These are phyloP conservation scores for Stenodema calcarata DNA, from an alignment of 2,888 invertebrate species.

Conservation along the genomic window DNA sequence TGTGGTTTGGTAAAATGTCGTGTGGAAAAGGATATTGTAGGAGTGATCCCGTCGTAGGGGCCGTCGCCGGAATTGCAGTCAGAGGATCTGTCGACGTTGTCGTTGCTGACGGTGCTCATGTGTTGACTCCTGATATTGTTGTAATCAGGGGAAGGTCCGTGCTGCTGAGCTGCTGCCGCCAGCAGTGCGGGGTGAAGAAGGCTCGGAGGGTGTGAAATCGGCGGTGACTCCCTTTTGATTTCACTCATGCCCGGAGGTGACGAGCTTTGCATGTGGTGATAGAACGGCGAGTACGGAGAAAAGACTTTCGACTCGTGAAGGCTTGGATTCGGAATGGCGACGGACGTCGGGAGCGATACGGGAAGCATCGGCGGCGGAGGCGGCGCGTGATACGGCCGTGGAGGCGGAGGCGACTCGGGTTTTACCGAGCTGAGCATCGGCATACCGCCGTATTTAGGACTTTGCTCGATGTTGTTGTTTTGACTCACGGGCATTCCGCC, in stretches of 20 bases:
- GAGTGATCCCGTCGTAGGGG: conserved; percentile 89
- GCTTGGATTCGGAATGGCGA: conserved; percentile 95
- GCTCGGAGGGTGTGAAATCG: conserved; percentile 80
- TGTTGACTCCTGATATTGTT: conserved; percentile 69
- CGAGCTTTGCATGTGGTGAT: conserved; percentile 62
- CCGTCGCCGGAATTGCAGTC: conserved; percentile 92
- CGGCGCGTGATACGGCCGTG: conserved; percentile 74
- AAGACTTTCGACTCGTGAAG: conserved; percentile 93
- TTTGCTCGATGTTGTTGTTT: conserved; percentile 61
- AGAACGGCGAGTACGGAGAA: conserved; percentile 90
- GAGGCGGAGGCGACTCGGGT: conserved; percentile 66
- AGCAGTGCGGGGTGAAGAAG: conserved; percentile 84
- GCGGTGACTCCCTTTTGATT: conserved; percentile 77
- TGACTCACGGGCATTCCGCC: conserved; percentile 66
- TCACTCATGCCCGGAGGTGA: conserved; percentile 72
- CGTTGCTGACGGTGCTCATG: conserved; percentile 69
- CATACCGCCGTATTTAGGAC: conserved; percentile 53
- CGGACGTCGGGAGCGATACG: conserved; percentile 89
- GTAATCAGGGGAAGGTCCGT: conserved; percentile 82
- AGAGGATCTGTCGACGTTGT: conserved; percentile 83
- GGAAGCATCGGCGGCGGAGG: conserved; percentile 78
- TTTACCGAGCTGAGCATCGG: conserved; percentile 55
- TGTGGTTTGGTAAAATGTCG: neutral
- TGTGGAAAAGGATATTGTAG: conserved; percentile 90
- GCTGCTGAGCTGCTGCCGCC: conserved; percentile 83